Conservation (phyloP, 2,888 invertebrate species). For the Macrophya alboannulata region DNA sequence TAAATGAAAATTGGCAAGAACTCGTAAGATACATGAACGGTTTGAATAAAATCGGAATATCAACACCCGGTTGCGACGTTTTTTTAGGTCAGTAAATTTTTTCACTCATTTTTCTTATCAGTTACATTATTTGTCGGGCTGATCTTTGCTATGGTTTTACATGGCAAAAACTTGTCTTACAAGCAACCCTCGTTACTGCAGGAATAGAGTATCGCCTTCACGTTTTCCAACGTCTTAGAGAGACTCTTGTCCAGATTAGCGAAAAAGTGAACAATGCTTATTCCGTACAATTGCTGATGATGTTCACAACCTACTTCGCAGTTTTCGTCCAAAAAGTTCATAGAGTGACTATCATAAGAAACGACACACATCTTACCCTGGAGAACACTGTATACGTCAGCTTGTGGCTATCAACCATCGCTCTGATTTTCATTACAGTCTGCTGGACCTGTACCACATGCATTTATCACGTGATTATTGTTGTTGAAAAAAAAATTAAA, state of each 20-base stretch:
- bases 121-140: no score
- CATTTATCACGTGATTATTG: background rate
- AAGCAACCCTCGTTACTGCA: background rate
- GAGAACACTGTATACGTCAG: background rate
- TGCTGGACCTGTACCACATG: background rate
- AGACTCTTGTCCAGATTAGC: background rate
- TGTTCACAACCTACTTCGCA: background rate
- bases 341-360: background rate
- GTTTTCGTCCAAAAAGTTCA: slow-evolving; percentile 6
- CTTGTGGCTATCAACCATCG: background rate
- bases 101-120: no score
- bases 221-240: background rate
- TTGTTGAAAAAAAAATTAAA: background rate
- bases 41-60: background rate
- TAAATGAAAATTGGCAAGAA: background rate
- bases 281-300: slow-evolving; percentile 11
- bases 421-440: background rate
- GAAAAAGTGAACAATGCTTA: background rate
- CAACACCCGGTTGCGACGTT: background rate
- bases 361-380: background rate
- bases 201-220: background rate
- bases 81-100: background rate
- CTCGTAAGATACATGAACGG: background rate
- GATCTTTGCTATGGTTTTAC: no score
- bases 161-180: no score